These are phyloP conservation scores for Ormyrus thymus DNA, from an alignment of 2,888 invertebrate genomes.

Conservation along the genomic window DNA sequence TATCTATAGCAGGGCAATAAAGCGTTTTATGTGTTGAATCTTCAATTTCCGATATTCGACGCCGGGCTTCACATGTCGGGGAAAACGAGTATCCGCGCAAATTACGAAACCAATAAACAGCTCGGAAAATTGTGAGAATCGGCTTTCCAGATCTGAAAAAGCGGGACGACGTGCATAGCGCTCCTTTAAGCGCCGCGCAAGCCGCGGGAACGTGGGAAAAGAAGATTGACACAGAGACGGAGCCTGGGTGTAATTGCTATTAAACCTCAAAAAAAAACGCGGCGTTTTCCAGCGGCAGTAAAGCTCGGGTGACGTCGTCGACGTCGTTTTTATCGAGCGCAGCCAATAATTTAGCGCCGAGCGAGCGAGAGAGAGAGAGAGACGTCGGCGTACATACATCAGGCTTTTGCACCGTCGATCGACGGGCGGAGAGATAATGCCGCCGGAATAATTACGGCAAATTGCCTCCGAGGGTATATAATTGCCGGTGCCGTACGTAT, in stretches of 20 bases:
- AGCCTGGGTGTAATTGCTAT: constrained; percentile 13
- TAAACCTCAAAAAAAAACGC: constrained; percentile 23
- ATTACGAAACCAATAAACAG: constrained; percentile 3
- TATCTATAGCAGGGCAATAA: constrained; percentile 26
- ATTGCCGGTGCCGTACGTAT: constrained; percentile 9
- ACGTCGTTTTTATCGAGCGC: constrained; percentile 28
- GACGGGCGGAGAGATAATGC: constrained; percentile 59
- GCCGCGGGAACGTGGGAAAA: constrained; percentile 35
- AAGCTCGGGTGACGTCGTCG: constrained; percentile 23
- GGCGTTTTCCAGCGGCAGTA: background rate
- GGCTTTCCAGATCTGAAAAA: too few relatives aligned
- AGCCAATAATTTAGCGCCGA: constrained; percentile 32
- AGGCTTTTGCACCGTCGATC: constrained; percentile 34
- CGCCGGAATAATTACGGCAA: constrained; percentile 67
- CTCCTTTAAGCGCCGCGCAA: background rate
- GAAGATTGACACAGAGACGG: constrained; percentile 34
- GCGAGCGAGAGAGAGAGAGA: background rate
- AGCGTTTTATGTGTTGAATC: constrained; percentile 40
- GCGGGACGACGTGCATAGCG: too few relatives aligned
- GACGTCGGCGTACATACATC: constrained; percentile 31
- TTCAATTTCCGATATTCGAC: constrained; percentile 38
- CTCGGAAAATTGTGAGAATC: constrained; percentile 3
- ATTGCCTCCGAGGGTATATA: constrained; percentile 60
- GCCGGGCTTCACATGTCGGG: background rate
- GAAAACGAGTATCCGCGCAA: constrained; percentile 23